Evolutionary conservation across 2,797 vertebrate genomes (phyloP), one percentile per base, ranked within the genome.

Genomic region (Cetoscarus ocellatus): DNA sequence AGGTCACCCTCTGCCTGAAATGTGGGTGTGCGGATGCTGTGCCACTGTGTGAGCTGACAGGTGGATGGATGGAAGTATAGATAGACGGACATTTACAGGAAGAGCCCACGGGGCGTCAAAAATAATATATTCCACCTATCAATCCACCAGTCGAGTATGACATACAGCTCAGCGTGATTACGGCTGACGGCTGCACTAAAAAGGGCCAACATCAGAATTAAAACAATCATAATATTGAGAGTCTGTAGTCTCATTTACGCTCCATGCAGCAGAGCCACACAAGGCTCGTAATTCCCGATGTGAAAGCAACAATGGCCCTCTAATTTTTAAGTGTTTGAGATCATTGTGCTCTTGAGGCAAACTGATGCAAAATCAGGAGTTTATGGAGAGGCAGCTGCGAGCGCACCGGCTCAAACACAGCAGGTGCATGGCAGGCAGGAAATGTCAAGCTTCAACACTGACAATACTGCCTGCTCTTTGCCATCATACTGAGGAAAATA

Each of bases 51-150:
- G 47, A 27, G 50, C 68, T 58, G 70, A 65, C 38, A 50, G 59
- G 51, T 2, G 0, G 49, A 49, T 17, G 17, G 68, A 55, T 17
- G 56, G 52, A 56, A 45, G 50, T 65, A 68, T 18, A 3, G 70
- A 71, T 42, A 49, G 55, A 53, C 9, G 49, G 53, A 44, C 13
- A 13, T 43, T 53, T 42, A 78, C 53, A 35, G 56, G 45, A 42
- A 51, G 59, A 65, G 56, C 55, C 70, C 65, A 8, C 6, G 1
- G 73, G 75, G 69, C 8, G 36, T 59, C 48, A 17, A 56, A 75
- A 75, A 76, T 70, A 67, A 83, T 65, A 58, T 59, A 71, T 73
- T 80, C 71, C 43, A 68, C 69, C 54, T 44, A 75, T 82, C 72
- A 68, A 63, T 71, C 70, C 34, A 44, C 56, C 62, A 67, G 83